These are phyloP conservation scores for Parus major DNA, from an alignment of 2,113 vertebrate genomes.

Conservation along the genomic window DNA sequence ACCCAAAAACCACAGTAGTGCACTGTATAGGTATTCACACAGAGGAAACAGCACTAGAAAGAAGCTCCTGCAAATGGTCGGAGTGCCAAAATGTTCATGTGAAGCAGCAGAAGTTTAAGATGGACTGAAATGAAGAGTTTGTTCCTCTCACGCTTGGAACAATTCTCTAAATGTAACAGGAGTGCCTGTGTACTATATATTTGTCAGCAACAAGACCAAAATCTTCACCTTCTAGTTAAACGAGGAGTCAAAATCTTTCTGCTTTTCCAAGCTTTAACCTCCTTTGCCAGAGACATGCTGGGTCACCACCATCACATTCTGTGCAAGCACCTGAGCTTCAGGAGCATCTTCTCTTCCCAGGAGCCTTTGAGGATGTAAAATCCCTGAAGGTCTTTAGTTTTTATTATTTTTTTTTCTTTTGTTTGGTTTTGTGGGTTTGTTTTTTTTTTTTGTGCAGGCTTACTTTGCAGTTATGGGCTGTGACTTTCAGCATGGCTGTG, in stretches of 20 bases:
- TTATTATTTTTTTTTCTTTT: background rate
- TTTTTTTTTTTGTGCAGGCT: background rate
- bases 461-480: conserved; percentile 13
- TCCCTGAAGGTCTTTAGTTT: background rate
- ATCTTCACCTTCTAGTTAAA: background rate
- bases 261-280: background rate
- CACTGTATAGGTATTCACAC: background rate
- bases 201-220: background rate
- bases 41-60: background rate
- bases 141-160: background rate
- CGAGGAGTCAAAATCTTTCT: background rate
- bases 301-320: background rate
- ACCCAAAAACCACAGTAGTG: background rate
- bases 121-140: background rate
- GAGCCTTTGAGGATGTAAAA: background rate
- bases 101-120: background rate
- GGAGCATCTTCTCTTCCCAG: background rate
- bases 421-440: background rate
- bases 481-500: background rate
- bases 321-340: background rate
- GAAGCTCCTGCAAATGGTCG: background rate
- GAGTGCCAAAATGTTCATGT: background rate
- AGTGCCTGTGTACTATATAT: background rate
- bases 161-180: background rate
- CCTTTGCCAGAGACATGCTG: background rate